Evolutionary conservation across 2,113 vertebrate genomes (phyloP).

Genomic region (Meleagris gallopavo): DNA sequence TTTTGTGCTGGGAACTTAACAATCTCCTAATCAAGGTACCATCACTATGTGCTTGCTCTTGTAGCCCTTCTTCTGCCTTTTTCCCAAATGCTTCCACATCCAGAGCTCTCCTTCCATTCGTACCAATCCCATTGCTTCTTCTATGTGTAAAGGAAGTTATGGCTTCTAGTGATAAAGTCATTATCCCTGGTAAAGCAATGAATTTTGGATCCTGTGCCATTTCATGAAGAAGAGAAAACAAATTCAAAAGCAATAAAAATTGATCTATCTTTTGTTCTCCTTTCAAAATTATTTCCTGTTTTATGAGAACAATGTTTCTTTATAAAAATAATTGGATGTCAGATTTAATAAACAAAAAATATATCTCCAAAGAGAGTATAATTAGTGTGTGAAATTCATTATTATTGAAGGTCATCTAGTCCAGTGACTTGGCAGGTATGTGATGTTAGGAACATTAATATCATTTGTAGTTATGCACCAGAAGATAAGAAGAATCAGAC

Average conservation of each 20-base stretch:
- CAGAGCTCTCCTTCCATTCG: background rate
- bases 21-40: background rate
- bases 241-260: background rate
- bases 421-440: background rate
- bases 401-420: background rate
- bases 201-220: background rate
- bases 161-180: background rate
- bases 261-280: background rate
- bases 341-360: constrained; percentile 3
- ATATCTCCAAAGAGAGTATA: background rate
- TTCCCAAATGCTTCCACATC: background rate
- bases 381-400: background rate
- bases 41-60: background rate
- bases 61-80: background rate
- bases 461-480: background rate
- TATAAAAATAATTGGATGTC: background rate
- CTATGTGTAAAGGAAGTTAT: background rate
- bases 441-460: background rate
- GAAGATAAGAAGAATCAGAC: constrained; percentile 31
- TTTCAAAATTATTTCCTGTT: constrained; percentile 1
- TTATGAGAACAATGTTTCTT: background rate
- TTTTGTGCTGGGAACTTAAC: background rate
- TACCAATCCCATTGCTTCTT: background rate
- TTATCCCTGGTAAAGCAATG: background rate
- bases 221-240: background rate